Conservation (phyloP, 2,888 invertebrate genomes). For the Parnassius orleans region DNA sequence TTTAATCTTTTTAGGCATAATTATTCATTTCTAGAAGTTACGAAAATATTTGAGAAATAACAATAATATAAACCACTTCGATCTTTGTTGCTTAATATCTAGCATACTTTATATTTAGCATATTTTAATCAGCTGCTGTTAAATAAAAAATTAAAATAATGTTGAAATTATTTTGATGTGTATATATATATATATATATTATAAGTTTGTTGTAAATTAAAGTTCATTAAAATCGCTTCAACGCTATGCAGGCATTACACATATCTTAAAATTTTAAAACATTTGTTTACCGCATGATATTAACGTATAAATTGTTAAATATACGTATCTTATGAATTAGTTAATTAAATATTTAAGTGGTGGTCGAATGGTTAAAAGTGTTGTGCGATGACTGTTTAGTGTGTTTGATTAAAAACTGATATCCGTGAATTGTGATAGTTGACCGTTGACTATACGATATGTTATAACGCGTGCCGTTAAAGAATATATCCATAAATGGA, state of each 20-base stretch:
- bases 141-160: no score
- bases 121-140: no score
- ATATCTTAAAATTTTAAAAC: constrained; percentile 4
- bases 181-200: no score
- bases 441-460: no score
- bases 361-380: background rate
- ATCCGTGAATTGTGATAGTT: no score
- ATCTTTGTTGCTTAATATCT: no score
- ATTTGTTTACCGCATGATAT: constrained; percentile 8
- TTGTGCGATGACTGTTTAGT: constrained; percentile 1
- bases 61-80: background rate
- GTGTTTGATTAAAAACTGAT: background rate
- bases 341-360: constrained; percentile 6
- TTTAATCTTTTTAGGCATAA: background rate
- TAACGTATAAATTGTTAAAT: constrained; percentile 11
- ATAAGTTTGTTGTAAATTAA: no score
- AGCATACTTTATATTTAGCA: no score
- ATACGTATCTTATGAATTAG: constrained; percentile 21
- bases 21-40: background rate
- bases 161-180: no score
- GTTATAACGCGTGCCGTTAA: no score
- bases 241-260: background rate
- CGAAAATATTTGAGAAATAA: background rate
- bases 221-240: no score
- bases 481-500: no score